Base-by-base conservation (phyloP, 1,140 invertebrate species). In the Prorops nasuta region DNA sequence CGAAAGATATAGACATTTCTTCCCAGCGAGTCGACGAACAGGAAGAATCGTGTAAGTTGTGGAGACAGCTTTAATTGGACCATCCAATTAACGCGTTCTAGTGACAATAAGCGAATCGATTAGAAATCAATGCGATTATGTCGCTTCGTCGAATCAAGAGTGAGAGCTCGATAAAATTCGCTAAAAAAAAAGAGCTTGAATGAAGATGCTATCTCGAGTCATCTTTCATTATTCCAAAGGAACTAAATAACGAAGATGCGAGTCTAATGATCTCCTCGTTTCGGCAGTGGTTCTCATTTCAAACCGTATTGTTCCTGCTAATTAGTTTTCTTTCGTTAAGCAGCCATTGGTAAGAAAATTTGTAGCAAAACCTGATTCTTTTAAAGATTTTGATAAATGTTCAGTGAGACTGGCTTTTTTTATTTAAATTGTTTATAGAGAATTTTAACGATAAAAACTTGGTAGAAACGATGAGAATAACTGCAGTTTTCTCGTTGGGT, bases 141-240 rank as follows among this genome's bases (percentile, higher is more conserved):
- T 60, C 60, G 58, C 63, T 59, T 52, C 46, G 62, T 50, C 60
- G 66, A 56, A 58, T 64, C 48, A 44, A 52, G 45, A 64, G 56
- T 54, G 60, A 58, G 54, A n/a, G 28, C 28, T 28, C 15, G 39
- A 50, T 36, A 38, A 9, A 12, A 6, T 24, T 2, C 53, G 40
- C 34, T 44, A 34, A 36, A 31, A n/a, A n/a, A n/a, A n/a, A n/a
- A n/a, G 41, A 15, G 35, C 46, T 24, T 34, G 45, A 45, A 15
- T 46, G 44, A 24, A 64, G 67, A 73, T 72, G 44, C 51, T 64
- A 73, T 72, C 70, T 58, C 44, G 44, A 56, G 45, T 57, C 60
- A 75, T 74, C 65, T 73, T 71, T 69, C 62, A 67, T 69, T 67
- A 68, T 67, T 70, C 69, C 72, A 69, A 70, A 60, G 64, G 72